Conservation (phyloP, 1,140 invertebrate genomes). For the Drosophila setifemur region DNA sequence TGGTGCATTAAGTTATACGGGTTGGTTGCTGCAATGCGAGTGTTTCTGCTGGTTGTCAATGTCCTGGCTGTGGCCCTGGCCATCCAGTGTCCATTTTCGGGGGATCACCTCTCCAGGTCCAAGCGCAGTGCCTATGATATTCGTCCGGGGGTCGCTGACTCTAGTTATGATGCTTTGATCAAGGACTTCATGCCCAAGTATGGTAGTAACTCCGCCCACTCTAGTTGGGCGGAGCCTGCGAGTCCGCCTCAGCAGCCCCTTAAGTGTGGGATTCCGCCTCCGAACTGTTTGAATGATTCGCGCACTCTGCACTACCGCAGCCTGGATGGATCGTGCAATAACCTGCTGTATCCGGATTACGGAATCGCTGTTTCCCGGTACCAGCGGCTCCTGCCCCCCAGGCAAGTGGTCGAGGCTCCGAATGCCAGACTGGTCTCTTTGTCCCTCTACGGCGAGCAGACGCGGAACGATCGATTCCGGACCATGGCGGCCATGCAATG, state of each 20-base stretch:
- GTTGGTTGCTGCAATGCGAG: slow-evolving; percentile 16
- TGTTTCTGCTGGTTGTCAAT: slow-evolving; percentile 12
- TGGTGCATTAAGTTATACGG: slow-evolving; percentile 30
- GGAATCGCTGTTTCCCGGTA: slow-evolving; percentile 89
- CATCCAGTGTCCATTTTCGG: slow-evolving; percentile 36
- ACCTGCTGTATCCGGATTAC: slow-evolving; percentile 87
- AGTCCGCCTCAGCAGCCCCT: slow-evolving; percentile 1
- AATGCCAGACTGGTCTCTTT: slow-evolving; percentile 88
- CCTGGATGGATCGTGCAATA: slow-evolving; percentile 94
- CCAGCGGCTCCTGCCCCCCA: slow-evolving; percentile 89
- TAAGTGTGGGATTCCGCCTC: slow-evolving; percentile 54
- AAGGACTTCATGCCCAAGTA: slow-evolving; percentile 47
- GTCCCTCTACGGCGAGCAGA: slow-evolving; percentile 86
- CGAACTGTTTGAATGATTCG: slow-evolving; percentile 78
- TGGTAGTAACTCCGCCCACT: slow-evolving; percentile 3
- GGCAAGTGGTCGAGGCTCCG: slow-evolving; percentile 86
- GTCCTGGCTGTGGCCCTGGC: slow-evolving; percentile 3
- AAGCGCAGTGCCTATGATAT: slow-evolving; percentile 35
- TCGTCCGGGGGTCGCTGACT: slow-evolving; percentile 34
- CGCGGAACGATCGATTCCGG: slow-evolving; percentile 86
- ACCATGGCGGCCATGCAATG: slow-evolving; percentile 91
- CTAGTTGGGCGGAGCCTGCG: slow-evolving; percentile 11
- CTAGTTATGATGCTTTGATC: slow-evolving; percentile 43
- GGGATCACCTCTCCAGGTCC: neutral
- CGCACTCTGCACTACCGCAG: slow-evolving; percentile 86